Conservation (phyloP, 2,888 invertebrate species). For the Cynaeus angustus region DNA sequence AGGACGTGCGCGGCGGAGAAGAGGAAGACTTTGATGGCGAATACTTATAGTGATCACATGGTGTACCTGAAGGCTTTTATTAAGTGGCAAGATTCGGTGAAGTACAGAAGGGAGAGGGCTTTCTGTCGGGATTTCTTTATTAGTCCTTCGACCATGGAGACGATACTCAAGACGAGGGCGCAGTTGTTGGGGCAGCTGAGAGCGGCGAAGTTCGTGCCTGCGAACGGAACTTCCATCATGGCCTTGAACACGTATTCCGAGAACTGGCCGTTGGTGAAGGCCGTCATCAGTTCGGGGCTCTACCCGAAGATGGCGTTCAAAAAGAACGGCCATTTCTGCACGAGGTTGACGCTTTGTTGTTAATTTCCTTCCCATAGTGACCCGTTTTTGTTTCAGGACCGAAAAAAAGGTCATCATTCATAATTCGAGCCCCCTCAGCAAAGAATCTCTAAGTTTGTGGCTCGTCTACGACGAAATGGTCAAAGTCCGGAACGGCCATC, state of each 20-base stretch:
- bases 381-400: slow-evolving; percentile 70
- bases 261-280: slow-evolving; percentile 93
- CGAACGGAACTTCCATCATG: slow-evolving; percentile 79
- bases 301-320: slow-evolving; percentile 88
- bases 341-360: slow-evolving; percentile 68
- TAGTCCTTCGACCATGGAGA: slow-evolving; percentile 89
- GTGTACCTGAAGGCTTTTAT: slow-evolving; percentile 87
- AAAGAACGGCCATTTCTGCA: slow-evolving; percentile 65
- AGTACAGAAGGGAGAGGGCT: slow-evolving; percentile 6
- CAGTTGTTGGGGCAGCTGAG: slow-evolving; percentile 89
- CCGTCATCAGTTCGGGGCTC: slow-evolving; percentile 89
- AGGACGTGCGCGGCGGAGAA: slow-evolving; percentile 76
- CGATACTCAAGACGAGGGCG: slow-evolving; percentile 88
- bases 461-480: slow-evolving; percentile 90
- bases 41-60: slow-evolving; percentile 93
- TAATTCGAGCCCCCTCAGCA: slow-evolving; percentile 75
- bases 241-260: slow-evolving; percentile 89
- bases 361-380: slow-evolving; percentile 1
- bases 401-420: slow-evolving; percentile 78
- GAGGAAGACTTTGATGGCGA: slow-evolving; percentile 82
- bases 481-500: slow-evolving; percentile 79
- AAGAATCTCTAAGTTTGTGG: slow-evolving; percentile 80
- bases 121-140: slow-evolving; percentile 83
- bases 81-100: slow-evolving; percentile 64
- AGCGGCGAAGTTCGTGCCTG: slow-evolving; percentile 81